Evolutionary conservation across 1,140 invertebrate genomes (phyloP), one percentile per base, ranked within the genome.

Genomic region (Rhysida immarginata): DNA sequence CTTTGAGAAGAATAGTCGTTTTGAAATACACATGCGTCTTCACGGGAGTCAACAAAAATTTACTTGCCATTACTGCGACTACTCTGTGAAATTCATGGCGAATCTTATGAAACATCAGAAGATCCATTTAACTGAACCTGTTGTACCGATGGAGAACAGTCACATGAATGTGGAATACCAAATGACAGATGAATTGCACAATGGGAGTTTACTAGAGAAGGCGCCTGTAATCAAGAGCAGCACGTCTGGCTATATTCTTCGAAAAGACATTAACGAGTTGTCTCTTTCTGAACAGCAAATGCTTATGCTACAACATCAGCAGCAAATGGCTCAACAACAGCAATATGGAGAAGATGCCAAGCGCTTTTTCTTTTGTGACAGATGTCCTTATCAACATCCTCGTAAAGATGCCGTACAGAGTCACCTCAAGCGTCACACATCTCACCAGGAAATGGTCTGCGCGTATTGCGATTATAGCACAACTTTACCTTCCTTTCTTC

Each of bases 1-100:
- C 0, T 91, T 90, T 69, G 84, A 87, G 63, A 90, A 91, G 68
- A 73, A 82, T 29, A 82, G 85, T 61, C 85, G 90, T 65, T 91
- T 87, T 65, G 82, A 84, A 64, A 78, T 86, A 16, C 89, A 92
- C 69, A 69, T 87, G 58, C 81, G 81, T 3, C 68, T 92, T 1
- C 89, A 93, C 66, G 87, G 87, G 5, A 83, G 85, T 0, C 82
- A 83, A 59, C 84, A 88, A 67, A 77, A 81, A 57, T 90, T 87
- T 68, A 82, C 80, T 57, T 93, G 89, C 71, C 79, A 84, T 57
- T 77, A 79, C 2, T 93, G 89, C 68, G 87, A 92, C 69, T 93
- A 92, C 68, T 85, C 86, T 1, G 87, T 91, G 0, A 86, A 84
- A 61, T 86, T 85, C 68, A 85, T 83, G 59, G 83, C 84, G 0